Evolutionary conservation across 2,797 vertebrate genomes (phyloP).

Genomic region (Xenopus petersii): DNA sequence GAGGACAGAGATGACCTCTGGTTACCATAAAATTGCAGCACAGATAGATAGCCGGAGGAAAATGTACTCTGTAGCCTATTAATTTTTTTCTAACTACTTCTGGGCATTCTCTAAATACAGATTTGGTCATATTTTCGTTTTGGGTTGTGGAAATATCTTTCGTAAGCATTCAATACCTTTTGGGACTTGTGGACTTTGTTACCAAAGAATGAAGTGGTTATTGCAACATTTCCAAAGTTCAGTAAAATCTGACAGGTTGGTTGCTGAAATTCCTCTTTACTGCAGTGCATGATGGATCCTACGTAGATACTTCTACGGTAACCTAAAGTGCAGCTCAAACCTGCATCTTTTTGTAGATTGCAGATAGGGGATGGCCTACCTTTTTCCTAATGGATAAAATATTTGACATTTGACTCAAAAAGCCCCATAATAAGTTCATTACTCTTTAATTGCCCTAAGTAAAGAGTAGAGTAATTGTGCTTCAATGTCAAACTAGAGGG

Average conservation of each 20-base stretch:
- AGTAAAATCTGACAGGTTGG: no score
- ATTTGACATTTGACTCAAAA: no score
- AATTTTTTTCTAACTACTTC: background rate
- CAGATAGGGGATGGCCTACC: no score
- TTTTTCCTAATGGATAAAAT: no score
- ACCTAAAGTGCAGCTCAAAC: no score
- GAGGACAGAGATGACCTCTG: constrained; percentile 13
- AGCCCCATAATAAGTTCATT: no score
- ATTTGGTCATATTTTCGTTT: constrained; percentile 22
- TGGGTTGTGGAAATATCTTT: constrained; percentile 8
- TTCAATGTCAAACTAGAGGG: constrained; percentile 7
- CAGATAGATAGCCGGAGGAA: constrained; percentile 6
- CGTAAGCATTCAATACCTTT: background rate
- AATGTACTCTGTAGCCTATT: constrained; percentile 15
- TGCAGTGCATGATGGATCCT: no score
- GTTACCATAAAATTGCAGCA: constrained; percentile 16
- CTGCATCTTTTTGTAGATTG: no score
- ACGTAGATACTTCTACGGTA: no score
- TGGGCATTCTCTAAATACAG: background rate
- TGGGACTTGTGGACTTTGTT: background rate
- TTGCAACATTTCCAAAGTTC: no score
- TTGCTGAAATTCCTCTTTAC: no score
- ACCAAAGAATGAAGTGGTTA: constrained; percentile 4
- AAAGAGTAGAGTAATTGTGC: background rate
- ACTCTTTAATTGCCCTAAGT: no score